These are phyloP conservation scores for Deilephila porcellus DNA, from an alignment of 2,888 invertebrate genomes.

Conservation along the genomic window DNA sequence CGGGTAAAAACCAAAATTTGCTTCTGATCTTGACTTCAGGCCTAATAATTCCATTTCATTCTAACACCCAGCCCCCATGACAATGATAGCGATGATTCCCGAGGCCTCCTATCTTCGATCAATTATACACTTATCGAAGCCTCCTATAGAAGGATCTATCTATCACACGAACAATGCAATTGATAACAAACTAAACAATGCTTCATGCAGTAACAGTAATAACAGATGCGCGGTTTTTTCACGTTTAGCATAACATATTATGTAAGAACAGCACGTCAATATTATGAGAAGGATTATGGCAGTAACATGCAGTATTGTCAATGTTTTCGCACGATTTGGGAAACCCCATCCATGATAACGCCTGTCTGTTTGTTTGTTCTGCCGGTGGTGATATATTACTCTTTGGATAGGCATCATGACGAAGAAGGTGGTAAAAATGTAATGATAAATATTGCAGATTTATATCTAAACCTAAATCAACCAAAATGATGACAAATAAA, in stretches of 20 bases:
- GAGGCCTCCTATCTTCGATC: no score
- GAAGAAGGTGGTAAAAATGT: no score
- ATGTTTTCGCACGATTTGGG: slow-evolving; percentile 36
- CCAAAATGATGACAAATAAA: no score
- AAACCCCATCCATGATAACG: slow-evolving; percentile 41
- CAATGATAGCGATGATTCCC: no score
- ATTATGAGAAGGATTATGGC: neutral
- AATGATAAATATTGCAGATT: no score
- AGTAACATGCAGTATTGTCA: neutral
- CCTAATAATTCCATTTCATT: no score
- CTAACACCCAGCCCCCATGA: no score
- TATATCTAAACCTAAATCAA: no score
- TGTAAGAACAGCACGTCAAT: neutral
- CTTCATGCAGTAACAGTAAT: neutral
- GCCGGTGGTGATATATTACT: neutral
- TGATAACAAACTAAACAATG: neutral
- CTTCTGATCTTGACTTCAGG: no score
- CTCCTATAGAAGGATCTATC: no score
- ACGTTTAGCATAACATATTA: neutral
- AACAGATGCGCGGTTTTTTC: neutral
- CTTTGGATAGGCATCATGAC: neutral
- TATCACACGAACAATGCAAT: neutral
- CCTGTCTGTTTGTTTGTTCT: neutral
- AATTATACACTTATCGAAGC: no score
- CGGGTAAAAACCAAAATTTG: no score